Evolutionary conservation across 2,113 vertebrate genomes (phyloP).

Genomic region (Haplochromis vanheusdeni): DNA sequence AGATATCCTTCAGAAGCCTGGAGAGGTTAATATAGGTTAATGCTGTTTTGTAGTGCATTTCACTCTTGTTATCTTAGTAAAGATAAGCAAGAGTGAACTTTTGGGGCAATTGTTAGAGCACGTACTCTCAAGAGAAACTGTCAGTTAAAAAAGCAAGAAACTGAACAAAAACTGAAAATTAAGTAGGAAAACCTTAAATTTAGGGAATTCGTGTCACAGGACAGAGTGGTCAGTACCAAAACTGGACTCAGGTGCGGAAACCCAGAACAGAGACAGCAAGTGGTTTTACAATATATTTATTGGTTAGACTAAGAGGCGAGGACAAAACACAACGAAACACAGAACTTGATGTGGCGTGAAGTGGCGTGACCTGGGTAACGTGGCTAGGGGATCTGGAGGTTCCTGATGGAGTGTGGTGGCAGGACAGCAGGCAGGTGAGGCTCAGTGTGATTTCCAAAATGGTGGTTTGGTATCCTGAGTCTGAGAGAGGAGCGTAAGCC

Average conservation of each 20-base stretch:
- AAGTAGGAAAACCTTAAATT: not conserved
- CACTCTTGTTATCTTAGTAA: not conserved
- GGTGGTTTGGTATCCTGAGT: not conserved
- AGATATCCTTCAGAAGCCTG: not conserved
- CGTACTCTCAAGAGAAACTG: not conserved
- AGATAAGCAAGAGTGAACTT: not conserved
- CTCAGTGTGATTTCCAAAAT: not conserved
- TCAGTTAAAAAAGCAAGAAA: not conserved
- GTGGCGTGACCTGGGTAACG: not conserved
- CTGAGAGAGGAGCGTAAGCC: not conserved
- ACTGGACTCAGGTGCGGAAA: not conserved
- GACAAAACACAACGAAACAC: accelerated
- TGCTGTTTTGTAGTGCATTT: not conserved
- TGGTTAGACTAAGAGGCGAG: not conserved
- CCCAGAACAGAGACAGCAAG: not conserved
- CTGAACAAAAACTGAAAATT: not conserved
- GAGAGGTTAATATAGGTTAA: not conserved
- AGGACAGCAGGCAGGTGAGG: too few relatives aligned
- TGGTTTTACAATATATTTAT: not conserved
- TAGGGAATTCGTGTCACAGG: not conserved
- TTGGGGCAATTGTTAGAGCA: not conserved
- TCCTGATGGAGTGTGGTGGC: too few relatives aligned
- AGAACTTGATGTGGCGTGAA: not conserved
- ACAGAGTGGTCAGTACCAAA: not conserved
- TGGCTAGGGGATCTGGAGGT: not conserved